Base-by-base conservation (phyloP, 2,113 vertebrate species). In the Cyanoliseus patagonus region DNA sequence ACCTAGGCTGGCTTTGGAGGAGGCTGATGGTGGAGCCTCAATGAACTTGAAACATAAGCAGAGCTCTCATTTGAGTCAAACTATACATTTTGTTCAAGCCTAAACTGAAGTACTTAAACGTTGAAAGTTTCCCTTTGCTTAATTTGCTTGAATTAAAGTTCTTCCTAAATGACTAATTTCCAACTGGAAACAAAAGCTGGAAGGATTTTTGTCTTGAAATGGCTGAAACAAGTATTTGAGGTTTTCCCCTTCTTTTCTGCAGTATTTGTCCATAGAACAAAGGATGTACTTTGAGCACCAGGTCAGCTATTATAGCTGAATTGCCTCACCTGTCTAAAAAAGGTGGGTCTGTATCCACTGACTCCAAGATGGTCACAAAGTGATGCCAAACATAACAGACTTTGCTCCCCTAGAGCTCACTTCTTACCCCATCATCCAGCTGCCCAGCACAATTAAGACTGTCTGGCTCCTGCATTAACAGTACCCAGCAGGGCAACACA, bases 401-500 rank as follows among this genome's bases (percentile, higher is more conserved):
- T 37, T 35, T 57, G 63, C 17, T 33, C 9, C 31, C 72, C 42
- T 20, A 24, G 8, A 27, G 35, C 25, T 74, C 41, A 28, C 28
- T 35, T 86, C 49, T 17, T 11, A 31, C 57, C 30, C 4, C 13
- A 33, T n/a, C 23, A 59, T 13, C 23, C 74, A 11, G 17, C 14
- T 9, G 11, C 22, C 47, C 47, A 70, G 41, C 24, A 52, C 35
- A 37, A 35, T 20, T 59, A 64, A 55, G 37, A 42, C 20, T 35
- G 17, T n/a, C 33, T 47, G 78, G 31, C 25, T 79, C 35, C 62
- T 63, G 31, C 4, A 33, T 4, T 39, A 74, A 67, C 20, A 31
- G 24, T 8, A 79, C 73, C 25, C 39, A 68, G 37, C 0, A 0
- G 74, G 74, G 37, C 2, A 1, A 19, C 42, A 17, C 2, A 2